Base-by-base conservation (phyloP, 2,797 vertebrate species). In the Pangasius mekongensis region DNA sequence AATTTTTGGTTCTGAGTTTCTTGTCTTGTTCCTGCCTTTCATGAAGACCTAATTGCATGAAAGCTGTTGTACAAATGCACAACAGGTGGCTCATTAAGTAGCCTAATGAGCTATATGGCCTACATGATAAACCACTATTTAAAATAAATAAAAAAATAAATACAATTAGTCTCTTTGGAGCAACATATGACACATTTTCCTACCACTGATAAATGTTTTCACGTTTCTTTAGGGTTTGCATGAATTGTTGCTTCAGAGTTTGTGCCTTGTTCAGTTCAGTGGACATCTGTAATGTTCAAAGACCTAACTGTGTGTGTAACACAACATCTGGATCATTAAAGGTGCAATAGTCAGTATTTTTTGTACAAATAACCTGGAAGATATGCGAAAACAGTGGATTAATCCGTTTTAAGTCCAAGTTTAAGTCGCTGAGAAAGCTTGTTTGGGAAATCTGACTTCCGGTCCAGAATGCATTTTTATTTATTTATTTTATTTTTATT, bases 301-400 rank as follows among this genome's bases (percentile, higher is more conserved):
- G 11, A 52, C 16, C 43, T 16, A 16, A 7, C 5, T 49, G 14
- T 52, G 47, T 52, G 22, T 76, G 24, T 24, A 6, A 27, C 0
- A 33, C n/a, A 80, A 80, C 54, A 80, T 80, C 77, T 58, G 77
- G 77, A 58, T 80, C 49, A 30, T 54, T 54, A 33, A 9, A 30
- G 14, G 20, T 56, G 52, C 30, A 33, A 11, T 56, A 56, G 13
- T 52, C 5, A 39, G 33, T 24, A 10, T 73, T 18, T 20, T 62
- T 77, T 52, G 24, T 77, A 11, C 47, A 49, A 76, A 16, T 49
- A 14, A 14, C 24, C 24, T 76, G 2, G 11, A 77, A n/a, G 27
- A 52, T 77, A 1, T 78, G n/a, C 9, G n/a, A 54, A 54, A 54
- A 54, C 6, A n/a, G 33, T 20, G 13, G 18, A 39, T 71, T 16